These are phyloP conservation scores for Calidris pugnax DNA, from an alignment of 2,113 vertebrate species.

Conservation along the genomic window DNA sequence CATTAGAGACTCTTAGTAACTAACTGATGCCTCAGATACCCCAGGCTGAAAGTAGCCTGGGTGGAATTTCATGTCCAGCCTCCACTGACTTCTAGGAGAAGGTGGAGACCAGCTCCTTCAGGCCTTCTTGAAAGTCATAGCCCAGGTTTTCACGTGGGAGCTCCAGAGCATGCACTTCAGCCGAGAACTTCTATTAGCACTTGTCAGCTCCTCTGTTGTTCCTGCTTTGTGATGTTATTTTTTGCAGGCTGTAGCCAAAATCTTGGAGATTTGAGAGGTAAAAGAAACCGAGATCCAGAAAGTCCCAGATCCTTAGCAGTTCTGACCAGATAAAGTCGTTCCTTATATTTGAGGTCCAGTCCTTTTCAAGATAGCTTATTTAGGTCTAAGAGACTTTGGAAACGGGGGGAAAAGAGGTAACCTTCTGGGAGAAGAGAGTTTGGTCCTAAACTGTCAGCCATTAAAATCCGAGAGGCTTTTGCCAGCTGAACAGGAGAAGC, in stretches of 20 bases:
- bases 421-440: not conserved
- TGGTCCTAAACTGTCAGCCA: not conserved
- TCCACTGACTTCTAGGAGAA: not conserved
- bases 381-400: not conserved
- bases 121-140: not conserved
- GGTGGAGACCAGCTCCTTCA: not conserved
- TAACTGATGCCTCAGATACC: not conserved
- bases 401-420: not conserved
- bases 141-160: not conserved
- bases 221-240: not conserved
- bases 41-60: not conserved
- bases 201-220: not conserved
- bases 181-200: not conserved
- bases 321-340: not conserved
- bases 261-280: not conserved
- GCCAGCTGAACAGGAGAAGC: conserved; percentile 53
- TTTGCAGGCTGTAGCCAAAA: not conserved
- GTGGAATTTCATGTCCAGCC: not conserved
- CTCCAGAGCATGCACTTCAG: not conserved
- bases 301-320: not conserved
- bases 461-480: conserved; percentile 30
- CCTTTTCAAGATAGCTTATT: not conserved
- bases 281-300: not conserved
- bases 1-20: not conserved
- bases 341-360: not conserved